Base-by-base conservation (phyloP, 2,888 invertebrate species). In the Ochropleura plecta region DNA sequence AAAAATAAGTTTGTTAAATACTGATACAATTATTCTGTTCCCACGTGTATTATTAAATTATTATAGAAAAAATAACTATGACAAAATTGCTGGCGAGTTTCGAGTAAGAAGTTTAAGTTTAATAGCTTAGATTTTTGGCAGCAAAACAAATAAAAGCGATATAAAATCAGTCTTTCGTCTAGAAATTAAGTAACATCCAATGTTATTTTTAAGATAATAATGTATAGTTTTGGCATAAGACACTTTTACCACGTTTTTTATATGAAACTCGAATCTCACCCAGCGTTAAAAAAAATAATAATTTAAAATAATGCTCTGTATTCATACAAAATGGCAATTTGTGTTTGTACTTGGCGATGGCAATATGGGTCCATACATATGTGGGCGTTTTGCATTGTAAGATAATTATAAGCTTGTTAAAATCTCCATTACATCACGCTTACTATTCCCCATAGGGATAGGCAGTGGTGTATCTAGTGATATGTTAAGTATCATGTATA, bases 301-400 rank as follows among this genome's bases (percentile, higher is more conserved):
- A 65, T n/a, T 59, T 57, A 67, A 68, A 72, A 66, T 62, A 66
- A 79, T 73, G 55, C 65, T 62, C 55, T 70, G 59, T 40, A 64
- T 71, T 64, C 5, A 60, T 65, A 66, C 68, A 70, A 57, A 74
- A 70, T 85, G 72, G 88, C 74, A 74, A 73, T 65, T 42, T 70
- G 10, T 48, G 14, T 73, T 78, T 82, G 84, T 77, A 86, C 86
- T 77, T 44, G 3, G 3, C 60, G 55, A 85, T 66, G 79, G 86
- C 75, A 86, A 73, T 46, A 57, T n/a, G 9, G 53, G 51, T 65
- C 20, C 10, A 18, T 40, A 46, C 7, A 77, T 30, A 53, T 16
- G 51, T 46, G 18, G 0, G 1, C 12, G 20, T 64, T 59, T 64
- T 69, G 79, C 83, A 68, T 30, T 51, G 59, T 14, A n/a, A 14